Evolutionary conservation across 2,797 vertebrate species (phyloP).

Genomic region (Scolopax rusticola): DNA sequence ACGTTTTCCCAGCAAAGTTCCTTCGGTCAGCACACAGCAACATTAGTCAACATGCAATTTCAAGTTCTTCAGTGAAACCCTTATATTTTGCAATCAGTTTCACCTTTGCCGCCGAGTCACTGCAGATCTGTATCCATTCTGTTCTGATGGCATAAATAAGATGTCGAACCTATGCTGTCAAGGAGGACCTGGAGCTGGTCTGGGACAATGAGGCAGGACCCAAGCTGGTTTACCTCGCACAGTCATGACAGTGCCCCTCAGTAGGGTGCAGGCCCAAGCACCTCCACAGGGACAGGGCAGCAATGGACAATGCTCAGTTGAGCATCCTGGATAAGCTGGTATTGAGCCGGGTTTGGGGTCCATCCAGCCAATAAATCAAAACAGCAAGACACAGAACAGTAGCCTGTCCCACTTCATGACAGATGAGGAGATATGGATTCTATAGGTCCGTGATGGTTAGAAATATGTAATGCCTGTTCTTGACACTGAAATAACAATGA

Average conservation of each 20-base stretch:
- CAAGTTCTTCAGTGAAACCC: neutral
- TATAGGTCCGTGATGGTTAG: rapidly evolving
- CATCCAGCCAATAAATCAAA: neutral
- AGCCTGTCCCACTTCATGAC: neutral
- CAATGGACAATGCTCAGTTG: neutral
- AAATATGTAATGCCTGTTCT: neutral
- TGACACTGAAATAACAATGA: neutral
- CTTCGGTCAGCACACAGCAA: neutral
- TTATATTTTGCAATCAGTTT: neutral
- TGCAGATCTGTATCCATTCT: neutral
- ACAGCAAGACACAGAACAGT: neutral
- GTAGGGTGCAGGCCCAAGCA: neutral
- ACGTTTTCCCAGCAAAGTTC: neutral
- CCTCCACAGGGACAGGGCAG: neutral
- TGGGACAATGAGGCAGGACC: rapidly evolving
- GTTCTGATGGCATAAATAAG: neutral
- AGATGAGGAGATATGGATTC: neutral
- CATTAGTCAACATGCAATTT: neutral
- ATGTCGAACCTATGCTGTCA: neutral
- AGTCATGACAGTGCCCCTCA: rapidly evolving
- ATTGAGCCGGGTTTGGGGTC: neutral
- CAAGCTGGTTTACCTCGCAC: rapidly evolving
- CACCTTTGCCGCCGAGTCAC: neutral
- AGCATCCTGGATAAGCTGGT: neutral
- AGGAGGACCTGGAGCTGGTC: neutral